Conservation (phyloP, 2,888 invertebrate genomes). For the Amphipyra berbera region DNA sequence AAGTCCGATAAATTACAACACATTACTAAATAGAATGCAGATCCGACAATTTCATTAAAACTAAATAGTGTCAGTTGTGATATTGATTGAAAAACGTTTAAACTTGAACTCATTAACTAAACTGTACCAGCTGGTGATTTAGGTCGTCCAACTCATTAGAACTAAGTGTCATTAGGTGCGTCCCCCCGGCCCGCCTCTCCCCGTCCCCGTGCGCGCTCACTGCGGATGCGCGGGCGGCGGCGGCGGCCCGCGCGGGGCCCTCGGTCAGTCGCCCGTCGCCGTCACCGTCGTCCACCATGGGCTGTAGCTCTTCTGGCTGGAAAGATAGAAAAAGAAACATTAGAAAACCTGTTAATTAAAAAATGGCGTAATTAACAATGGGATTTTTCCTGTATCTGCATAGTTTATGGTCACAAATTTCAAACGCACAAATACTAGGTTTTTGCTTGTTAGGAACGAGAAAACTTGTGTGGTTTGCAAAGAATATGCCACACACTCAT, state of each 20-base stretch:
- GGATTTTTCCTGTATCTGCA: too few species aligned
- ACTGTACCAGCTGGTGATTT: constrained; percentile 39
- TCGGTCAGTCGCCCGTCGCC: constrained; percentile 91
- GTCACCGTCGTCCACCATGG: constrained; percentile 92
- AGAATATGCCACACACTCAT: too few species aligned
- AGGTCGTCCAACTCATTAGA: constrained; percentile 32
- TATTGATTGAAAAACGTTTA: constrained; percentile 2
- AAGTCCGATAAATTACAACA: constrained; percentile 26
- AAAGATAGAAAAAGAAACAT: constrained; percentile 66
- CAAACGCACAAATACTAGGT: too few species aligned
- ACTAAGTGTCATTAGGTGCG: constrained; percentile 47
- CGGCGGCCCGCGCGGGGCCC: constrained; percentile 88
- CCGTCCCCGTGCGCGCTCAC: constrained; percentile 66
- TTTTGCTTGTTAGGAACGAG: too few species aligned
- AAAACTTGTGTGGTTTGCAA: too few species aligned
- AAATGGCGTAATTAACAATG: too few species aligned
- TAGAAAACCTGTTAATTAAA: constrained; percentile 21
- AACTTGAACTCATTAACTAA: constrained; percentile 25
- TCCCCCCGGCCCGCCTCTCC: constrained; percentile 37
- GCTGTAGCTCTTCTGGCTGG: constrained; percentile 91
- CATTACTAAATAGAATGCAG: background rate
- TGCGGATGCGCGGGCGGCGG: constrained; percentile 84
- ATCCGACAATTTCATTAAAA: constrained; percentile 8
- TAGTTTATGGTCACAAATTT: too few species aligned
- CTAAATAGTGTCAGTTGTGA: constrained; percentile 26